Evolutionary conservation across 1,140 invertebrate genomes (phyloP), one percentile per base, ranked within the genome.

Genomic region (Musca domestica): DNA sequence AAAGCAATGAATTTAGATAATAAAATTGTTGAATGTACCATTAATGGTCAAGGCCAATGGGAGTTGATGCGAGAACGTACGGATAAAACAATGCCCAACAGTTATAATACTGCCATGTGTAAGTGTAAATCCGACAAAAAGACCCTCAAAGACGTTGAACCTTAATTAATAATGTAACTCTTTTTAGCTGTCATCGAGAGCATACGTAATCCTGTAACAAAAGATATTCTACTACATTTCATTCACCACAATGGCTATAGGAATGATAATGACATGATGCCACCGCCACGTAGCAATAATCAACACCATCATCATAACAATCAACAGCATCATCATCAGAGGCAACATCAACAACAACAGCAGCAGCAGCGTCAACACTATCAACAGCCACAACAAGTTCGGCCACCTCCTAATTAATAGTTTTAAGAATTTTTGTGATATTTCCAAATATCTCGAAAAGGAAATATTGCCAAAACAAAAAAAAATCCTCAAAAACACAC

Each of bases 71-170:
- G 97, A 63, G 93, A 97, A 82, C 86, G 98, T 75, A 97, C 92
- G 0, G 98, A 99, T 82, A 99, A 99, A 84, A 96, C 94, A 1
- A 95, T 92, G 83, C 97, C 98, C 1, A 99, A 99, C 83, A 91
- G 90, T 64, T 91, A 83, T 66, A 87, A 84, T 2, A 98, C 96
- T 6, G 95, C 94, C 22, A 75, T 83, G 67, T 88, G 93, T 95
- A 85, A 81, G 80, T 56, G 14, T 61, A 2, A 14, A 63, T 56
- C n/a, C 30, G 14, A 49, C 0, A 25, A 30, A 4, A 34, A 4
- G 10, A 19, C 17, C 17, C 19, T 19, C 19, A 4, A 19, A 52
- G 1, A n/a, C n/a, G n/a, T n/a, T n/a, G n/a, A 6, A 20, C 49
- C 20, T 3, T 20, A 20, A 52, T 66, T 14, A 6, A 27, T 27